Conservation (phyloP, 2,888 invertebrate genomes). For the Drosophila cognata region DNA sequence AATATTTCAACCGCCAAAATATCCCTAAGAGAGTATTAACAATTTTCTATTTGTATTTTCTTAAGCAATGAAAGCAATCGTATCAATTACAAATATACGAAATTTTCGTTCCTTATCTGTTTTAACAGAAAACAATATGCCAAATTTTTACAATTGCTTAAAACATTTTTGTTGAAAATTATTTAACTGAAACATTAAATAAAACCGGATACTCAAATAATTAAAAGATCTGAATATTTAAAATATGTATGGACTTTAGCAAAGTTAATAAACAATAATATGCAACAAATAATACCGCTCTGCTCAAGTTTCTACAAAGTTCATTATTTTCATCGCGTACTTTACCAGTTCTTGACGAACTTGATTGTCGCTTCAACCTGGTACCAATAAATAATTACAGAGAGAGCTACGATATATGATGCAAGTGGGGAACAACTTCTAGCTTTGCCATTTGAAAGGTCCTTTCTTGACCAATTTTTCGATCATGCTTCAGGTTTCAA, state of each 20-base stretch:
- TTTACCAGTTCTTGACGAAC: neutral
- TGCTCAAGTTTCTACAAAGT: neutral
- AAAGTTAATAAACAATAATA: conserved; percentile 11
- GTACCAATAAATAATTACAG: neutral
- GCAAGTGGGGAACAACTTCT: neutral
- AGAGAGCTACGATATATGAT: neutral
- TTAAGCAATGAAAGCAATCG: conserved; percentile 25
- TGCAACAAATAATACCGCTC: conserved; percentile 1
- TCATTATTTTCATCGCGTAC: neutral
- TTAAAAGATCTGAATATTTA: conserved; percentile 14
- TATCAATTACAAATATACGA: conserved; percentile 30
- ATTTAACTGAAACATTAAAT: conserved; percentile 22
- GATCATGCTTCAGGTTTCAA: neutral
- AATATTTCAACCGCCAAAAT: conserved; percentile 44
- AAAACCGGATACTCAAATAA: conserved; percentile 12
- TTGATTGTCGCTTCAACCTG: neutral
- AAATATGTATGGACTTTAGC: conserved; percentile 4
- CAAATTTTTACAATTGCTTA: conserved; percentile 41
- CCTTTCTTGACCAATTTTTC: neutral
- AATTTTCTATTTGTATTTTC: conserved; percentile 28
- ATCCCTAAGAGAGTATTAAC: conserved; percentile 29
- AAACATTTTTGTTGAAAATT: conserved; percentile 8
- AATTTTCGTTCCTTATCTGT: conserved; percentile 46
- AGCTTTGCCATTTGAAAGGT: neutral
- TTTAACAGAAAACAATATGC: conserved; percentile 49